Base-by-base conservation (phyloP, 2,888 invertebrate species). In the Ischnura elegans region DNA sequence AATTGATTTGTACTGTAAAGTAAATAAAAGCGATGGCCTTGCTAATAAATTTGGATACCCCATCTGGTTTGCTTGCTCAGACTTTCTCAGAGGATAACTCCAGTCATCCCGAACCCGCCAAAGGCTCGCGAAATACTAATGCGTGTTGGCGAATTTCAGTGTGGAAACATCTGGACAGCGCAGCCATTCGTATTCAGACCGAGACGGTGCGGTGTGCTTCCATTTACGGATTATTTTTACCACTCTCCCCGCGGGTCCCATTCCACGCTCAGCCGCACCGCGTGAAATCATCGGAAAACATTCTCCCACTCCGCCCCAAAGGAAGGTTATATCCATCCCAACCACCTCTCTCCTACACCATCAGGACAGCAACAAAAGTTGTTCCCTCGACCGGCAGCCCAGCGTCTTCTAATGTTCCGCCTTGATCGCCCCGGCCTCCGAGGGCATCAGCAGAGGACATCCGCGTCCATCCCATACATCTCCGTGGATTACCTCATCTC, bases 401-500 rank as follows among this genome's bases (percentile, higher is more conserved):
- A 90, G 90, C 43, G 66, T 90, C 90, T 90, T 61, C 90, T 90
- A 90, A 90, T 61, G 90, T 29, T 61, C 90, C 76, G 25, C 90
- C 36, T 43, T 90, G 90, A 90, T 61, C 90, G 90, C 36, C 61
- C 42, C 90, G 90, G 61, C 90, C 61, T 90, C 43, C 90, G 36
- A 36, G 55, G 66, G 55, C 90, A 90, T 90, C 43, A 90, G 90
- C 43, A 10, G 61, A 43, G 61, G 90, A 90, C 90, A 90, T 90
- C 66, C 43, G 43, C 55, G 43, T 90, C 90, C 55, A 90, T 90
- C 61, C 90, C 61, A 90, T 90, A 61, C 90, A 90, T 90, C 90
- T 90, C 90, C 90, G 90, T 90, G 90, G 90, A 90, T 90, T 61
- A 61, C 43, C 90, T 90, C 90, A 61, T 90, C 43, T 90, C 10